These are phyloP conservation scores for Cercopithecus mona DNA, from an alignment of 2,113 vertebrate genomes.

Conservation along the genomic window DNA sequence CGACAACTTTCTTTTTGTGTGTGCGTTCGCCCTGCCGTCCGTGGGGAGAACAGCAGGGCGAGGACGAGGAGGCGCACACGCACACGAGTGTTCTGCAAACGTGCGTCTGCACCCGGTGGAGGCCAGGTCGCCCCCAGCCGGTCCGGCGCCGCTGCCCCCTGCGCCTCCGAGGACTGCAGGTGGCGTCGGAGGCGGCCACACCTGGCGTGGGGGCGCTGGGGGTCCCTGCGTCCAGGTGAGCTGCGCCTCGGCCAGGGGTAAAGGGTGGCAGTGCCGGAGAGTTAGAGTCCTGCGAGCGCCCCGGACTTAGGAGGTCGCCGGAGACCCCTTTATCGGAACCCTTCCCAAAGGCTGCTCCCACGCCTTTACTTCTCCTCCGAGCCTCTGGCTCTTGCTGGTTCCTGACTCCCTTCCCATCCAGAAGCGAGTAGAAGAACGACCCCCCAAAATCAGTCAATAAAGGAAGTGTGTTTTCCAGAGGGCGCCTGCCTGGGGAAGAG, in stretches of 20 bases:
- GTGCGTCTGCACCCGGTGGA: slow-evolving; percentile 22
- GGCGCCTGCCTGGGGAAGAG: slow-evolving; percentile 71
- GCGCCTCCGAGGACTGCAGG: not conserved
- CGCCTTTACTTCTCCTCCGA: no score
- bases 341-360: not conserved
- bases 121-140: not conserved
- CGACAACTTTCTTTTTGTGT: slow-evolving; percentile 67
- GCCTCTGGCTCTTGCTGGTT: not conserved
- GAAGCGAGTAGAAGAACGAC: not conserved
- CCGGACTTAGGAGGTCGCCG: not conserved
- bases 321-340: not conserved
- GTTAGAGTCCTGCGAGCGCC: slow-evolving; percentile 2
- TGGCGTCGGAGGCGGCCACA: not conserved
- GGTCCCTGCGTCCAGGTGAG: not conserved
- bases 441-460: slow-evolving; percentile 41
- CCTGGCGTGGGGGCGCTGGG: not conserved
- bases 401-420: not conserved
- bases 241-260: not conserved
- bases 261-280: slow-evolving; percentile 7
- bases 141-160: not conserved
- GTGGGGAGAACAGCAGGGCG: slow-evolving; percentile 63
- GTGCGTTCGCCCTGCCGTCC: slow-evolving; percentile 62
- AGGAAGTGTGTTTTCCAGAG: slow-evolving; percentile 79
- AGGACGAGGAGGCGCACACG: not conserved
- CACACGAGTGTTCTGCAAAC: slow-evolving; percentile 56